Evolutionary conservation across 2,888 invertebrate genomes (phyloP).

Genomic region (Myopa tessellatipennis): DNA sequence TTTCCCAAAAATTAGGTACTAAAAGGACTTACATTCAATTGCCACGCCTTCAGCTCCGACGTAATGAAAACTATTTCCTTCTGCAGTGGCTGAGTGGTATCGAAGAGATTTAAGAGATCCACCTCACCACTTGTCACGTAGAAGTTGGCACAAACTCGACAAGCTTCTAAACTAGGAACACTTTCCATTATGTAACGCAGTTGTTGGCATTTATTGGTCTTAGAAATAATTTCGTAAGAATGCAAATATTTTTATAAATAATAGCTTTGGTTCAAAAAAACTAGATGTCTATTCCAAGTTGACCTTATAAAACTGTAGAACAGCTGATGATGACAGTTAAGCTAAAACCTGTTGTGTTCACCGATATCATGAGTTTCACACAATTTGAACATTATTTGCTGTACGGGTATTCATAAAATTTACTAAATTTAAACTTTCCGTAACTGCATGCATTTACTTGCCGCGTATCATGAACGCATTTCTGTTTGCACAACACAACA

Average conservation of each 20-base stretch:
- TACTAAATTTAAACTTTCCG: too few relatives aligned
- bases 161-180: slow-evolving; percentile 49
- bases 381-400: too few relatives aligned
- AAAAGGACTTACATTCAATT: slow-evolving; percentile 42
- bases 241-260: background rate
- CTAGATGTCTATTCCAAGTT: background rate
- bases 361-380: too few relatives aligned
- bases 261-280: background rate
- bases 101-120: slow-evolving; percentile 27
- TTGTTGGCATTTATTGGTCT: background rate
- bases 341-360: background rate
- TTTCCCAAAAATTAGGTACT: slow-evolving; percentile 65
- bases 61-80: slow-evolving; percentile 48
- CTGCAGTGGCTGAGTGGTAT: slow-evolving; percentile 12
- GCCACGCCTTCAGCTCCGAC: slow-evolving; percentile 46
- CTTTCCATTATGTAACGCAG: slow-evolving; percentile 48
- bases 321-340: background rate
- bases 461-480: too few relatives aligned
- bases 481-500: too few relatives aligned
- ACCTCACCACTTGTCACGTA: slow-evolving; percentile 45
- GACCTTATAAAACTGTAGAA: background rate
- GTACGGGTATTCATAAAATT: too few relatives aligned
- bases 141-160: slow-evolving; percentile 50
- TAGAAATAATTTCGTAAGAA: background rate
- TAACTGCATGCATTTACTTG: too few relatives aligned